Conservation (phyloP, 2,888 invertebrate genomes). For the Metallyticus violacea region DNA sequence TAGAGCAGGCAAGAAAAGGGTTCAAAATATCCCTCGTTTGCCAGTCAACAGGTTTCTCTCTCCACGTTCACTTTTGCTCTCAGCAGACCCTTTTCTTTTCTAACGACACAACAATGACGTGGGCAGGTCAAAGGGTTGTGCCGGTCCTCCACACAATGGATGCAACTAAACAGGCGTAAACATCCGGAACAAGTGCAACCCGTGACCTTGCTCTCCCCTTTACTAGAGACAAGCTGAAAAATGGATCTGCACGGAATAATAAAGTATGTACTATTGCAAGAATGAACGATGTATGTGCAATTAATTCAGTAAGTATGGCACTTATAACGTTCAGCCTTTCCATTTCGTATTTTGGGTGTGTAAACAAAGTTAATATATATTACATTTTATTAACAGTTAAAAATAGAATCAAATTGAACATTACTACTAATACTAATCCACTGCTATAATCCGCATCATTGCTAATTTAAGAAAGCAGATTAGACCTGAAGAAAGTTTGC, state of each 20-base stretch:
- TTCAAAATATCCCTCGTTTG: not conserved
- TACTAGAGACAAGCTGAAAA: not conserved
- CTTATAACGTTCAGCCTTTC: too few relatives aligned
- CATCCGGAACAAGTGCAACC: constrained; percentile 15
- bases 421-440: too few relatives aligned
- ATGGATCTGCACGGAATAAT: not conserved
- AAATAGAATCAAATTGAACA: too few relatives aligned
- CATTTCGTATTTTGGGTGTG: too few relatives aligned
- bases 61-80: not conserved
- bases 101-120: constrained; percentile 5
- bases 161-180: constrained; percentile 4
- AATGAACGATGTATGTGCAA: not conserved
- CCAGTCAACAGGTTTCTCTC: not conserved
- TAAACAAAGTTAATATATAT: too few relatives aligned
- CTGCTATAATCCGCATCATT: too few relatives aligned
- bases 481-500: too few relatives aligned
- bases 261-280: not conserved
- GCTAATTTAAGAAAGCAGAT: too few relatives aligned
- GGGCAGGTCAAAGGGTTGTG: constrained; percentile 19
- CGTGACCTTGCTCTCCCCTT: not conserved
- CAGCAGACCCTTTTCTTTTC: not conserved
- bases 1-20: not conserved
- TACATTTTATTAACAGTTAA: too few relatives aligned
- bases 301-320: too few relatives aligned
- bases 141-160: constrained; percentile 16